Evolutionary conservation across 2,113 vertebrate species (phyloP), one percentile per base, ranked within the genome.

Genomic region (Heterotilapia buettikoferi): DNA sequence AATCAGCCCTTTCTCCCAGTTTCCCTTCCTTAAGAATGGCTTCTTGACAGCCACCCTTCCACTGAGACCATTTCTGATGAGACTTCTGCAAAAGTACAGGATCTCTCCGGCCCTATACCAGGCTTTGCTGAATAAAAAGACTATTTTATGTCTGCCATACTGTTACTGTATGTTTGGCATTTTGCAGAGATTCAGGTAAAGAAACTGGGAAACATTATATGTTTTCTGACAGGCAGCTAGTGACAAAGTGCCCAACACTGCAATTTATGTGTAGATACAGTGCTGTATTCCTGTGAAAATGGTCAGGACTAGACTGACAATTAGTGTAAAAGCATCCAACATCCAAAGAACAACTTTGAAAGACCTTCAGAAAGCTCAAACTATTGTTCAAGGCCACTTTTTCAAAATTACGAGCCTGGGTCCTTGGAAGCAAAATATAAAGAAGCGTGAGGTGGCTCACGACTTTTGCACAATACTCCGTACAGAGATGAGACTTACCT

Each of bases 401-500:
- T 68, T 68, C 1, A 21, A 68, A 68, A 68, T 68, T 4, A 40
- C 7, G 2, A 24, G 63, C 13, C 36, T 43, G 36, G 3, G 7
- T 71, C n/a, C 36, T 71, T 71, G 38, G 7, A 71, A 71, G 36
- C 7, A 71, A 43, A 21, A 43, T 43, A 24, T 9, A 43, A 71
- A 9, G 36, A 71, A 71, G 1, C 0, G 7, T 16, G 66, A 43
- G 13, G 7, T 43, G 66, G 38, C n/a, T 6, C 38, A 9, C n/a
- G 5, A 71, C 2, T 16, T 71, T 71, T 24, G 13, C 38, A 71
- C 66, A 26, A 16, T 26, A 43, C 66, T 26, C 12, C 2, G 2
- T 26, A 57, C 53, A 68, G 57, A 84, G 2, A 31, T 5, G 13
- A 26, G 83, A 95, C 98, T 97, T 98, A 99, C 98, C 98, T 95